phyloP scores from a whole-genome alignment of 2,797 vertebrate species.

The Pempheris klunzingeri region DNA sequence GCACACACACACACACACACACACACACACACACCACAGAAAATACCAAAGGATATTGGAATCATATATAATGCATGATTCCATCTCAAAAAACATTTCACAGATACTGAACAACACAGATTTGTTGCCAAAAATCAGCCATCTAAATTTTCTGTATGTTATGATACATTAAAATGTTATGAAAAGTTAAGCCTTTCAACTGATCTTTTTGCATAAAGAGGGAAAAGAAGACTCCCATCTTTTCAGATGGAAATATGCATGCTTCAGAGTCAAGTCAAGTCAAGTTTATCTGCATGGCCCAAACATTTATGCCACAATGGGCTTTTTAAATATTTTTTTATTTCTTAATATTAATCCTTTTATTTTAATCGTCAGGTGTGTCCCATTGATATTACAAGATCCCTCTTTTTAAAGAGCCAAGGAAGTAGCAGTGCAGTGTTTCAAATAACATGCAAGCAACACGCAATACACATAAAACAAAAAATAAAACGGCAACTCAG shows the following conservation, averaged over 20 bases:
- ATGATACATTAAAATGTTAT: too few relatives aligned
- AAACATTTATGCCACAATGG: neutral
- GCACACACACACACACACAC: too few relatives aligned
- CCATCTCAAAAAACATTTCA: neutral
- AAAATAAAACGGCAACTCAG: too few relatives aligned
- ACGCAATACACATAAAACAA: too few relatives aligned
- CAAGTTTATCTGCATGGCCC: neutral
- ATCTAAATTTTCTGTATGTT: neutral
- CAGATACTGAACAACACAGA: neutral
- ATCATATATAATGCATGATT: neutral
- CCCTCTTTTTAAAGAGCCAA: neutral
- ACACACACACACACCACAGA: neutral
- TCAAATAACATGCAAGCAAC: too few relatives aligned
- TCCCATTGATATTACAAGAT: too few relatives aligned
- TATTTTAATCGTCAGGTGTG: too few relatives aligned
- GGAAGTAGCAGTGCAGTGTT: too few relatives aligned
- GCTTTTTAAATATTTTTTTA: too few relatives aligned
- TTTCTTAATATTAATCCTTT: too few relatives aligned
- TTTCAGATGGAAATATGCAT: neutral
- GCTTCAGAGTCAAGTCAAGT: slow-evolving; percentile 9
- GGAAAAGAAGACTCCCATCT: neutral
- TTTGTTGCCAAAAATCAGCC: neutral
- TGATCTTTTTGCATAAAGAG: too few relatives aligned
- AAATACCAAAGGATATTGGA: neutral
- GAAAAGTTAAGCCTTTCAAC: too few relatives aligned